Base-by-base conservation (phyloP, 2,113 vertebrate genomes). In the Tangachromis dhanisi region DNA sequence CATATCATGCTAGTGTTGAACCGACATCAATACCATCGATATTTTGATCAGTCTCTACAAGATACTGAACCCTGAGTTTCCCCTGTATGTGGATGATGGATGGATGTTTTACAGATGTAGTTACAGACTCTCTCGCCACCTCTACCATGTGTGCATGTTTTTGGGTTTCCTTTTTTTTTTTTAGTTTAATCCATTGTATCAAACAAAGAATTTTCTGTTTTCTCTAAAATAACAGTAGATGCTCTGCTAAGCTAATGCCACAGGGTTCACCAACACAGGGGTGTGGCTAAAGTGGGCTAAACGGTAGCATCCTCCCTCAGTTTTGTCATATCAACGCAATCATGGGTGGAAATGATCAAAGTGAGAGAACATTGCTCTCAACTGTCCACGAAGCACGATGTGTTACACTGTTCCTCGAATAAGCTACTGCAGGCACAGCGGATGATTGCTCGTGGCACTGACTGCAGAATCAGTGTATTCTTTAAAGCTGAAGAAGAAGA, bases 101-200 rank as follows among this genome's bases (percentile, higher is more conserved):
- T 61, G 0, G 9, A 35, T 35, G 31, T 35, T 38, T 66, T 66
- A 66, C 31, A 66, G 61, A 38, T 38, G 61, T 66, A n/a, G 61
- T 66, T 5, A 66, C 17, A 66, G 17, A n/a, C 17, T 12, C 31
- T n/a, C 31, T 66, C 17, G 0, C 6, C 31, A 66, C 31, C 31
- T 66, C 31, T 35, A 5, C 6, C 31, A 66, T 35, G 31, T n/a
- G 31, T 35, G 61, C 17, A n/a, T 35, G 61, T 66, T 66, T 63
- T 35, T 12, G 17, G 2, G 16, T 16, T 10, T 10, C 1, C 10
- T 6, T 8, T 0, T 12, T 3, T 6, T 53, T 4, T 1, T 2
- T 5, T 6, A n/a, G 59, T 63, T 19, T 61, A 19, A 33, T 61
- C 59, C 16, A 2, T 66, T 66, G 19, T 35, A 38, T 38, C 31